phyloP scores from a whole-genome alignment of 1,140 invertebrate genomes.

The Temnothorax longispinosus region DNA sequence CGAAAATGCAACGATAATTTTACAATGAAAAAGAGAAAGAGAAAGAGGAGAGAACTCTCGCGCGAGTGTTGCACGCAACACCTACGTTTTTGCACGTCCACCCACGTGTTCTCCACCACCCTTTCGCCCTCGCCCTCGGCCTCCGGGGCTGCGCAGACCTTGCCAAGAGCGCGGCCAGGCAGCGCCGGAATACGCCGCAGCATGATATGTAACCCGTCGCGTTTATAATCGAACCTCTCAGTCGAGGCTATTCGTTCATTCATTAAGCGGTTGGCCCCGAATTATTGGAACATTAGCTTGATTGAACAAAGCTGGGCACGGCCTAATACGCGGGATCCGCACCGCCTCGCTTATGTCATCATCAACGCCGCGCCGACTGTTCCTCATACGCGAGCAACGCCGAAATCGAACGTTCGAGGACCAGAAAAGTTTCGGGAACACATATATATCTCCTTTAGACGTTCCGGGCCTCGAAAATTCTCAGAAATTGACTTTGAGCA shows the following conservation, averaged over 20 bases:
- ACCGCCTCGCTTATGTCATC: slow-evolving; percentile 37
- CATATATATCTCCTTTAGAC: background rate
- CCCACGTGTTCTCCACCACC: slow-evolving; percentile 3
- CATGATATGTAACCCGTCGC: slow-evolving; percentile 23
- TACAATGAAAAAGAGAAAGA: background rate
- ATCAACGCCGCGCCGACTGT: background rate
- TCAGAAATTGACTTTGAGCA: background rate
- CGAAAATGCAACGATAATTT: background rate
- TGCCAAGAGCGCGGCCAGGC: background rate
- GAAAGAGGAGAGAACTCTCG: background rate
- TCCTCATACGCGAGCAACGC: background rate
- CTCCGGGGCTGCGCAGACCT: slow-evolving; percentile 19
- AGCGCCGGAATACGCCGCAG: slow-evolving; percentile 34
- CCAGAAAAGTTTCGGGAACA: background rate
- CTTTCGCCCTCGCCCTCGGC: slow-evolving; percentile 17
- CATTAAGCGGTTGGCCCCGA: slow-evolving; percentile 77
- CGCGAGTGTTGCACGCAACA: slow-evolving; percentile 32
- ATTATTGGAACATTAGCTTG: slow-evolving; percentile 85
- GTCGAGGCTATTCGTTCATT: slow-evolving; percentile 76
- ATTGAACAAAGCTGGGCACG: slow-evolving; percentile 83
- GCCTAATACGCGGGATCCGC: slow-evolving; percentile 69
- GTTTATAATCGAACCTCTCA: slow-evolving; percentile 50
- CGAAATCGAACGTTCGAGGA: slow-evolving; percentile 1
- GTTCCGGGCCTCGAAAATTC: no score
- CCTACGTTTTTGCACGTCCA: slow-evolving; percentile 30